Percentiles rank a stretch among this genome's conserved stretches.
Conservation (phyloP, 2,113 vertebrate genomes). For the Cygnus buccinator region DNA sequence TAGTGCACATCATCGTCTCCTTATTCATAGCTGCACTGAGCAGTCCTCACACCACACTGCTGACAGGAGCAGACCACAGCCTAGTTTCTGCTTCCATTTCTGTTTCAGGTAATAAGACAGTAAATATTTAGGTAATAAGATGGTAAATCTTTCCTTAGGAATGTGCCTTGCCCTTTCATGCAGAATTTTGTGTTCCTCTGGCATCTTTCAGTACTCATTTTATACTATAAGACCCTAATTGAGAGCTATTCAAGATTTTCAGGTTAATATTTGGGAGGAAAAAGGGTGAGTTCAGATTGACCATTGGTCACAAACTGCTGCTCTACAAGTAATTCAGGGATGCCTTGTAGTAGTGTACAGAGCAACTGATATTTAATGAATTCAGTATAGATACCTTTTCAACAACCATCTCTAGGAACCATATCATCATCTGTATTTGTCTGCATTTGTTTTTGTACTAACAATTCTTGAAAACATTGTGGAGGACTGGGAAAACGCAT, state of each 20-base stretch:
- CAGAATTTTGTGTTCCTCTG: background rate
- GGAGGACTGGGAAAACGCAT: background rate
- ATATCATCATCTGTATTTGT: background rate
- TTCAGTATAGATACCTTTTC: background rate
- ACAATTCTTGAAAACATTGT: background rate
- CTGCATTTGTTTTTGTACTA: background rate
- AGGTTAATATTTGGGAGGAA: background rate
- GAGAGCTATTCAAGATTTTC: slow-evolving; percentile 5
- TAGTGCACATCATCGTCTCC: background rate
- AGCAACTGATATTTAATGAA: background rate
- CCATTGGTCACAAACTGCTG: background rate
- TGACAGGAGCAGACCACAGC: background rate
- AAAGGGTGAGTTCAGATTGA: background rate
- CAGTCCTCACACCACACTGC: background rate
- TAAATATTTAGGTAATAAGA: background rate
- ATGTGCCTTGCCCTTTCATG: background rate
- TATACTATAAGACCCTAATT: background rate
- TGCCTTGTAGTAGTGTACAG: background rate
- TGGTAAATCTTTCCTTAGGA: background rate
- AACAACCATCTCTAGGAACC: background rate
- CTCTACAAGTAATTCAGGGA: background rate
- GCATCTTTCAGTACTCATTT: background rate
- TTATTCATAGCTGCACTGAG: background rate
- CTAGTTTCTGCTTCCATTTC: background rate
- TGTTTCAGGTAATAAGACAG: background rate